phyloP scores from a whole-genome alignment of 2,888 invertebrate genomes.

The Bellardia bayeri region DNA sequence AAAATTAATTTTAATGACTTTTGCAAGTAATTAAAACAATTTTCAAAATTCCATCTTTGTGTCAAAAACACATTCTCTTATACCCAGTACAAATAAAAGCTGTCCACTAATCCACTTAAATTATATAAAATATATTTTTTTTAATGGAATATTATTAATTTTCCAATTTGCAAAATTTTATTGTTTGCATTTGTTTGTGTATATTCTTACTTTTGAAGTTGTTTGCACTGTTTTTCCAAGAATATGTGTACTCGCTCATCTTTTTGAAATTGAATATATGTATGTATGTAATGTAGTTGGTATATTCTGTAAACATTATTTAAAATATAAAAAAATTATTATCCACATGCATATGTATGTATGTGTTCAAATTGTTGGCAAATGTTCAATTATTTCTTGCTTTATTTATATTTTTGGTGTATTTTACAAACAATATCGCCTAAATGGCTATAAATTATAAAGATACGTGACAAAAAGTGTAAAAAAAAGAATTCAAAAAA shows the following conservation, averaged over 20 bases:
- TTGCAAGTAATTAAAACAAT: neutral
- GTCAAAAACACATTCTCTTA: neutral
- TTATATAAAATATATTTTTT: neutral
- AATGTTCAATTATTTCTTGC: slow-evolving; percentile 63
- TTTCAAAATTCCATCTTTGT: neutral
- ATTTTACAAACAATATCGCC: slow-evolving; percentile 57
- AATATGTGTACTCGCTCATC: neutral
- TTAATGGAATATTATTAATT: neutral
- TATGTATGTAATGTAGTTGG: neutral
- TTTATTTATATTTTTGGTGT: slow-evolving; percentile 9
- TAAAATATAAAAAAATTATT: neutral
- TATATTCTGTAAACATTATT: neutral
- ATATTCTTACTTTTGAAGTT: neutral
- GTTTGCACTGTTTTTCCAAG: neutral
- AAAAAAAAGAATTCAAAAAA: slow-evolving; percentile 16
- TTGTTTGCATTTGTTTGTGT: neutral
- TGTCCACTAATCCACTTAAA: neutral
- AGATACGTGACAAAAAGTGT: slow-evolving; percentile 69
- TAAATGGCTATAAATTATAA: slow-evolving; percentile 70
- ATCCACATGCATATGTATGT: slow-evolving; percentile 25
- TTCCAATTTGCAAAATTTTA: neutral
- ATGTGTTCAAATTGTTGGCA: slow-evolving; percentile 62
- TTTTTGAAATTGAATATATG: neutral
- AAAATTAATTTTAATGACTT: neutral
- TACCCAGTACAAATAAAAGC: neutral